phyloP scores from a whole-genome alignment of 2,113 vertebrate genomes.

The Rhinogobius similis region DNA sequence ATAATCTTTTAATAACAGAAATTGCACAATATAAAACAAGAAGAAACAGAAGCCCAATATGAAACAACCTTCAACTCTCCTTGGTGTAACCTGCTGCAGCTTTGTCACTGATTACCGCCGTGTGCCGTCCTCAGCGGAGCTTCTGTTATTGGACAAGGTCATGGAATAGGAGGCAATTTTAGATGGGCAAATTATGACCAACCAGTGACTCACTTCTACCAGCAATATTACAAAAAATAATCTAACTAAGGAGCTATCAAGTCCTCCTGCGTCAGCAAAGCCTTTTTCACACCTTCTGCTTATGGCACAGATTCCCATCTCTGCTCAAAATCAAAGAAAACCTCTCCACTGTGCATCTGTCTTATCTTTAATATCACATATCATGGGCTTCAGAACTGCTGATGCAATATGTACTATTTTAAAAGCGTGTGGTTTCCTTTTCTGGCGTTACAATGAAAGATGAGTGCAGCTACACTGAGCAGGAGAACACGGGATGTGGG shows the following conservation, averaged over 20 bases:
- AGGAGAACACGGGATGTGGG: conserved; percentile 21
- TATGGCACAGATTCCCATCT: conserved; percentile 4
- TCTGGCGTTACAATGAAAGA: conserved; percentile 30
- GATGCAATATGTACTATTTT: conserved; percentile 12
- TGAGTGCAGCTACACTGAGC: conserved; percentile 38
- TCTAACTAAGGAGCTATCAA: background rate
- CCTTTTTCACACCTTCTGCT: conserved; percentile 33
- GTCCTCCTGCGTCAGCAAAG: conserved; percentile 26
- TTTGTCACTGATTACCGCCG: conserved; percentile 41
- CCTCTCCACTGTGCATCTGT: conserved; percentile 16
- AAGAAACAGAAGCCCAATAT: background rate
- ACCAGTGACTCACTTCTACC: conserved; percentile 24
- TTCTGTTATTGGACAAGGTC: conserved; percentile 56
- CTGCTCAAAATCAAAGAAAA: conserved; percentile 27
- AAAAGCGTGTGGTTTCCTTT: conserved; percentile 23
- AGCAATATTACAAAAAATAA: conserved; percentile 26
- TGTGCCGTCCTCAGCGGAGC: conserved; percentile 33
- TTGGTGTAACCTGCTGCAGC: conserved; percentile 25
- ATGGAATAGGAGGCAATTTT: conserved; percentile 37
- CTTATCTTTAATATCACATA: conserved; percentile 14
- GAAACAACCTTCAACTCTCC: conserved; percentile 45
- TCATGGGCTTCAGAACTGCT: conserved; percentile 32
- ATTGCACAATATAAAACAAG: background rate
- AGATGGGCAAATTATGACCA: conserved; percentile 40
- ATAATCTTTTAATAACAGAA: conserved; percentile 3